phyloP scores from a whole-genome alignment of 2,888 invertebrate species.

The Caenorhabditis sp. region DNA sequence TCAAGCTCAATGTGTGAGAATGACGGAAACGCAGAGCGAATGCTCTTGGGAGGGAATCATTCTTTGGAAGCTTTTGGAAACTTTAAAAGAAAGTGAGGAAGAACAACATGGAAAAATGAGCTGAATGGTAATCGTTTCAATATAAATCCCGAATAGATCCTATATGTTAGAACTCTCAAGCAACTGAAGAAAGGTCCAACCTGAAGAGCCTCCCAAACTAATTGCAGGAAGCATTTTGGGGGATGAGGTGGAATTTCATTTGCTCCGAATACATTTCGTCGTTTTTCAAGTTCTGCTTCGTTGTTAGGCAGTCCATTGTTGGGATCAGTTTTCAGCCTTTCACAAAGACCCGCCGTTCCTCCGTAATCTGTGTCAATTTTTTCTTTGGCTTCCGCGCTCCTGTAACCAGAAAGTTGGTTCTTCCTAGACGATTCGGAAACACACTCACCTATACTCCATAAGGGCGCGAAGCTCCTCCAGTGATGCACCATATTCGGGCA shows the following conservation, averaged over 20 bases:
- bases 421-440: background rate
- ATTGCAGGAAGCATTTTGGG: conserved; percentile 79
- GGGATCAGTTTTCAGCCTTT: conserved; percentile 96
- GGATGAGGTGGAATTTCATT: conserved; percentile 83
- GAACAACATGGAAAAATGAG: conserved; percentile 2
- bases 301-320: conserved; percentile 87
- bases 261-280: conserved; percentile 79
- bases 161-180: background rate
- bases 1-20: conserved; percentile 22
- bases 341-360: conserved; percentile 92
- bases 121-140: conserved; percentile 1
- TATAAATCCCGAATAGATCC: background rate
- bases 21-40: conserved; percentile 28
- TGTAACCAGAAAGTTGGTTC: conserved; percentile 44
- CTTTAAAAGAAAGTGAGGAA: conserved; percentile 26
- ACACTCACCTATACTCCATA: conserved; percentile 78
- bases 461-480: conserved; percentile 81
- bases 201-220: conserved; percentile 82
- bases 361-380: conserved; percentile 76
- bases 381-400: conserved; percentile 80
- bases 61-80: conserved; percentile 39
- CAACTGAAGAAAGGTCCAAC: conserved; percentile 59
- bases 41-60: conserved; percentile 38
- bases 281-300: conserved; percentile 70
- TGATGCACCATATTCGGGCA: conserved; percentile 75